Evolutionary conservation across 2,888 invertebrate species (phyloP).

Genomic region (Eupsilia transversa): DNA sequence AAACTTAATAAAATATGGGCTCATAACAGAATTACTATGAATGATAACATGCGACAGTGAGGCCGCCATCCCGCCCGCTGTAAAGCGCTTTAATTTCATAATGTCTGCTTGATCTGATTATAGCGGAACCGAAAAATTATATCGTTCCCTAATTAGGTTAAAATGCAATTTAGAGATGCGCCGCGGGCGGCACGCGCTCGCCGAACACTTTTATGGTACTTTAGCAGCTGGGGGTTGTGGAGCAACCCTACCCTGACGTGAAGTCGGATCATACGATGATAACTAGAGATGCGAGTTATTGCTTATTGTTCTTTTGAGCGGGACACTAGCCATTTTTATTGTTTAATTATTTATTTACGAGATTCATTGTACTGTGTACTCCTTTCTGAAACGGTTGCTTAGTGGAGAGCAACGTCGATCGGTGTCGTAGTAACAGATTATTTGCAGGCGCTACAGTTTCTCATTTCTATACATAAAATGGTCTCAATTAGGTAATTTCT

Average conservation of each 20-base stretch:
- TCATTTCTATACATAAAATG: not conserved
- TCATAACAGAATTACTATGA: conserved; percentile 65
- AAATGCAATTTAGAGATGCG: conserved; percentile 90
- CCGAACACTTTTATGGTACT: conserved; percentile 76
- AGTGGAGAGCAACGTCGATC: conserved; percentile 10
- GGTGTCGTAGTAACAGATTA: conserved; percentile 17
- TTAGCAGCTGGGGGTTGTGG: conserved; percentile 67
- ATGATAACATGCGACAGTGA: conserved; percentile 71
- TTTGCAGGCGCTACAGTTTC: conserved; percentile 48
- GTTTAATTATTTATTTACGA: conserved; percentile 44
- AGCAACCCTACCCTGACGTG: conserved; percentile 54
- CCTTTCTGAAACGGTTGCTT: conserved; percentile 27
- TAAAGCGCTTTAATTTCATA: conserved; percentile 87
- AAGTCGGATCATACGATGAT: conserved; percentile 60
- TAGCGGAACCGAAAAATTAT: conserved; percentile 89
- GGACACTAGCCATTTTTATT: conserved; percentile 41
- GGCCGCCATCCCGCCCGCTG: conserved; percentile 81
- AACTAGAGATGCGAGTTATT: conserved; percentile 63
- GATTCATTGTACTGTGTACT: conserved; percentile 1
- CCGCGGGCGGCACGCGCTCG: conserved; percentile 84
- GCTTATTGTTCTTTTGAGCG: conserved; percentile 57
- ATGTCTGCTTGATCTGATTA: conserved; percentile 88
- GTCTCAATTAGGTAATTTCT: not conserved
- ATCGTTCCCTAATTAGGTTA: conserved; percentile 89
- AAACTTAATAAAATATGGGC: conserved; percentile 32